These are phyloP conservation scores for Conus betulinus DNA, from an alignment of 1,140 invertebrate species.

Conservation along the genomic window DNA sequence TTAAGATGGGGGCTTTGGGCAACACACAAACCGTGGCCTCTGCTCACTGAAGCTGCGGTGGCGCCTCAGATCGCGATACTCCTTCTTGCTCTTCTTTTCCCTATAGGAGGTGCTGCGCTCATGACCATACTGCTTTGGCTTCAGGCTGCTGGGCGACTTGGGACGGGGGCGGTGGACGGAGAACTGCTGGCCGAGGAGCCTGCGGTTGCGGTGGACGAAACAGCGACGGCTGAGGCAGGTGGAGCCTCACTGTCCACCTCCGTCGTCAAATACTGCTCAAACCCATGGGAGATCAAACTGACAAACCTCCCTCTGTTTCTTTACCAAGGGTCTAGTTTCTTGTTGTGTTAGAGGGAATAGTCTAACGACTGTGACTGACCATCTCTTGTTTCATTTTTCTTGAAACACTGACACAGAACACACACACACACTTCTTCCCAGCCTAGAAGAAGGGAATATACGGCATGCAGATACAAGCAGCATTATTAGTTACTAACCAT, in stretches of 20 bases:
- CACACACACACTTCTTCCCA: not conserved
- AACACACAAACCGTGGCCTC: constrained; percentile 69
- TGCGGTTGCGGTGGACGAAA: not conserved
- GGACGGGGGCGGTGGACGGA: constrained; percentile 51
- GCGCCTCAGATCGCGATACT: constrained; percentile 62
- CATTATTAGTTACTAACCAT: not conserved
- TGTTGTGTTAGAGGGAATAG: not conserved
- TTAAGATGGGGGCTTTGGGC: not conserved
- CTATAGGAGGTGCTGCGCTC: constrained; percentile 70
- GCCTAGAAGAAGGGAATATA: not conserved
- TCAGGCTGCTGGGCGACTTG: constrained; percentile 42
- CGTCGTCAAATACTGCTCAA: constrained; percentile 17
- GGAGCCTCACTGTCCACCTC: constrained; percentile 14
- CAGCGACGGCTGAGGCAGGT: not conserved
- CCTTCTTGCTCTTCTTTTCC: constrained; percentile 72
- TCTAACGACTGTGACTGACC: not conserved
- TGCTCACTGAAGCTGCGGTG: constrained; percentile 67
- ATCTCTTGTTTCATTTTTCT: not conserved
- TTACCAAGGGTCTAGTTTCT: not conserved
- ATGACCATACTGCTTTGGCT: constrained; percentile 62
- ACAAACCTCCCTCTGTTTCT: not conserved
- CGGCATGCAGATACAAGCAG: not conserved
- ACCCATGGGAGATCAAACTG: not conserved
- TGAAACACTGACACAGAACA: too few species aligned
- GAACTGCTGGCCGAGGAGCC: constrained; percentile 39